Evolutionary conservation across 2,888 invertebrate species (phyloP).

Genomic region (Melipona bicolor): DNA sequence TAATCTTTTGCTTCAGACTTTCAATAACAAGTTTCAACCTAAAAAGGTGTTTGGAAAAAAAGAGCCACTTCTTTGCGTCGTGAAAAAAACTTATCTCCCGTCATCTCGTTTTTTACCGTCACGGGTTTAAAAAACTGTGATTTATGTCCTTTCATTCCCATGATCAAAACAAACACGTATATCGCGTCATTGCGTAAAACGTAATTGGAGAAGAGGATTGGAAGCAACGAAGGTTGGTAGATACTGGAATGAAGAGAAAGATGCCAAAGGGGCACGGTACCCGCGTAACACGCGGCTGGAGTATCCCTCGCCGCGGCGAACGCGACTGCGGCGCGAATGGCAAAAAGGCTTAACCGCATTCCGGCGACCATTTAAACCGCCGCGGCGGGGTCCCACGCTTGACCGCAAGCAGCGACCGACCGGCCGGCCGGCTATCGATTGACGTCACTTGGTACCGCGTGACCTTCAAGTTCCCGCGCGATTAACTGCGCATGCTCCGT

Average conservation of each 20-base stretch:
- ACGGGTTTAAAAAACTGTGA: background rate
- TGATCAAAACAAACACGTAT: background rate
- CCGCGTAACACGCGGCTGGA: slow-evolving; percentile 56
- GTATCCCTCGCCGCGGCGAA: slow-evolving; percentile 57
- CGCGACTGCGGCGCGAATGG: slow-evolving; percentile 74
- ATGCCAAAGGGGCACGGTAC: slow-evolving; percentile 61
- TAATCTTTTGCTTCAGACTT: background rate
- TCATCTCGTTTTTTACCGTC: background rate
- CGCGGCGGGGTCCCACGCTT: slow-evolving; percentile 79
- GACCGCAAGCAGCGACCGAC: slow-evolving; percentile 74
- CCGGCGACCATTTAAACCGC: slow-evolving; percentile 82
- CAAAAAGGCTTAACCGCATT: slow-evolving; percentile 83
- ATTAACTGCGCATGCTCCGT: slow-evolving; percentile 73
- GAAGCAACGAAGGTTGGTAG: background rate
- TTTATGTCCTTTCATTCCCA: background rate
- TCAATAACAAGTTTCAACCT: background rate
- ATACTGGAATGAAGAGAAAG: background rate
- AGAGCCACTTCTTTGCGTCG: background rate
- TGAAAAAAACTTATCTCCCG: background rate
- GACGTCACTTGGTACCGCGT: slow-evolving; percentile 78
- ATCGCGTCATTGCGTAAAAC: background rate
- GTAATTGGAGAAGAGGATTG: background rate
- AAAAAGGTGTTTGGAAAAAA: background rate
- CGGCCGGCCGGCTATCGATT: slow-evolving; percentile 74
- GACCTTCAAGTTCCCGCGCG: slow-evolving; percentile 83